Conservation (phyloP, 2,888 invertebrate species). For the Pelosia muscerda region DNA sequence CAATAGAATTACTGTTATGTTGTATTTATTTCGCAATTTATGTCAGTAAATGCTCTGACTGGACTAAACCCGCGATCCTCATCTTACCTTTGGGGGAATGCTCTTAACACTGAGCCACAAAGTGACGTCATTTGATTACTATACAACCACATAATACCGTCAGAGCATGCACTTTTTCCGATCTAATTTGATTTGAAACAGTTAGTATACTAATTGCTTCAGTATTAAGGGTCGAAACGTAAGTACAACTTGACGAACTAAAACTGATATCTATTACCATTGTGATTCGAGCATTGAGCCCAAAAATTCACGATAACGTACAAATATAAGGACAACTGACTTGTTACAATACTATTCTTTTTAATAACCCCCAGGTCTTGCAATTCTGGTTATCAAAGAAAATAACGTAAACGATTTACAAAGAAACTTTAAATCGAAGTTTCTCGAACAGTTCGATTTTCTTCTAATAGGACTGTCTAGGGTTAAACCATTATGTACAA, state of each 20-base stretch:
- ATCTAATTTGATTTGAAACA: too few species aligned
- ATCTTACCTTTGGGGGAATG: too few species aligned
- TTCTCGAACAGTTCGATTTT: not conserved
- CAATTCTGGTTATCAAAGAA: not conserved
- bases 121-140: too few species aligned
- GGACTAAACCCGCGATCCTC: too few species aligned
- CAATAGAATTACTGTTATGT: not conserved
- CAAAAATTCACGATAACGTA: not conserved
- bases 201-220: too few species aligned
- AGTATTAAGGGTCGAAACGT: too few species aligned
- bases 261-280: not conserved
- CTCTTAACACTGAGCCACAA: too few species aligned
- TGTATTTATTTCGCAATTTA: too few species aligned
- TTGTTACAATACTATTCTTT: slow-evolving; percentile 1
- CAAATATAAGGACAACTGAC: not conserved
- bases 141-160: too few species aligned
- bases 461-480: slow-evolving; percentile 7
- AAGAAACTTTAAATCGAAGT: slow-evolving; percentile 1
- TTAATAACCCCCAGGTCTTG: not conserved
- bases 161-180: too few species aligned
- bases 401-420: not conserved
- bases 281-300: not conserved
- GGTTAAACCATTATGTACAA: not conserved
- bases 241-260: not conserved
- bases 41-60: too few species aligned